Evolutionary conservation across 2,113 vertebrate species (phyloP).

Genomic region (Centropus bengalensis): DNA sequence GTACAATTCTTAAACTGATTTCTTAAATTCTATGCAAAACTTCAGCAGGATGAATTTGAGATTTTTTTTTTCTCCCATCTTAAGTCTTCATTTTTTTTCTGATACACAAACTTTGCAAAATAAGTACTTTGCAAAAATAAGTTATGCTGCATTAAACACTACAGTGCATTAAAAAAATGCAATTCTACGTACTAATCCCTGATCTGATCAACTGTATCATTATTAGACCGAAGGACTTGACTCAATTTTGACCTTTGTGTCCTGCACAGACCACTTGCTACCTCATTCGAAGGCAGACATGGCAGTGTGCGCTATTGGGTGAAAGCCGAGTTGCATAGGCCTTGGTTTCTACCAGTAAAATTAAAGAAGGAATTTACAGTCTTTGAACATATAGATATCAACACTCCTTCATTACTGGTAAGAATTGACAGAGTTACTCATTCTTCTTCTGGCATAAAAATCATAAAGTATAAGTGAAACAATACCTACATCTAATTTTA

Average conservation of each 20-base stretch:
- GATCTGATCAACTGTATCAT: constrained; percentile 43
- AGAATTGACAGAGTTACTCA: constrained; percentile 75
- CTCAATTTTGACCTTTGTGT: constrained; percentile 77
- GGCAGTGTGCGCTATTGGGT: constrained; percentile 99
- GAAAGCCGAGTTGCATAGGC: constrained; percentile 97
- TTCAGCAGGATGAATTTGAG: constrained; percentile 20
- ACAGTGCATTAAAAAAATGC: constrained; percentile 29
- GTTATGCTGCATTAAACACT: background rate
- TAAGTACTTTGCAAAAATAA: constrained; percentile 45
- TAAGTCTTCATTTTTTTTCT: constrained; percentile 13
- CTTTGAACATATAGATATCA: constrained; percentile 99
- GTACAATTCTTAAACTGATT: constrained; percentile 38
- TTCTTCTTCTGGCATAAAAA: constrained; percentile 70
- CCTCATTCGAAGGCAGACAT: constrained; percentile 99
- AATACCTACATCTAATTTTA: constrained; percentile 13
- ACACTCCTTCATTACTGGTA: constrained; percentile 99
- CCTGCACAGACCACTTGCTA: constrained; percentile 95
- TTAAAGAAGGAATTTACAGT: constrained; percentile 99
- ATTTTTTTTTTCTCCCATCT: constrained; percentile 69
- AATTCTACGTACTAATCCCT: constrained; percentile 39
- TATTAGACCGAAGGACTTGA: constrained; percentile 55
- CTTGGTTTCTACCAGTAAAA: constrained; percentile 98
- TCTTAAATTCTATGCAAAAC: constrained; percentile 18
- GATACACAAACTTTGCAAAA: constrained; percentile 31
- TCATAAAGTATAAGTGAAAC: constrained; percentile 40